phyloP scores from a whole-genome alignment of 2,888 invertebrate species.

The Drosophila stalkeri region DNA sequence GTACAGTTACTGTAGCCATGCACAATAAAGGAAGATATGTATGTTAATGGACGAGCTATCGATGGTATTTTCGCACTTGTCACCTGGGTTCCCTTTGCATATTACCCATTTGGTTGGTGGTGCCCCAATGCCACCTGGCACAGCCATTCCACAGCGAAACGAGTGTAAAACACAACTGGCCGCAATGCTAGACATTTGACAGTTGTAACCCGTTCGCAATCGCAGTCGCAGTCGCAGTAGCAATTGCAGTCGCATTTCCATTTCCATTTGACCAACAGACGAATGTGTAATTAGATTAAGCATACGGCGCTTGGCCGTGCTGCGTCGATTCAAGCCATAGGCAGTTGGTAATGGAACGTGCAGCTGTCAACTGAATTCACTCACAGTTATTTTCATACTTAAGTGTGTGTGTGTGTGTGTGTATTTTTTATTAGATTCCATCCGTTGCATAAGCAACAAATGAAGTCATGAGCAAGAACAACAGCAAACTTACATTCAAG shows the following conservation, averaged over 20 bases:
- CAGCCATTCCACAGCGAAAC: conserved; percentile 16
- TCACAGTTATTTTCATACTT: neutral
- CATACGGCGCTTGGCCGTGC: conserved; percentile 35
- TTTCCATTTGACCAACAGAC: conserved; percentile 17
- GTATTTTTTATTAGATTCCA: conserved; percentile 12
- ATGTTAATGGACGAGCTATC: neutral
- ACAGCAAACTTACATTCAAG: conserved; percentile 60
- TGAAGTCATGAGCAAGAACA: conserved; percentile 47
- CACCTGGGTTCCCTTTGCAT: neutral
- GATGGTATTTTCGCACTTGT: conserved; percentile 5
- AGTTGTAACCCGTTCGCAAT: conserved; percentile 30
- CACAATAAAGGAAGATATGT: neutral
- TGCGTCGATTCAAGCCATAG: conserved; percentile 9
- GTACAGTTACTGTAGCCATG: neutral
- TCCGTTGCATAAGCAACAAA: conserved; percentile 34
- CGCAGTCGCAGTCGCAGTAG: conserved; percentile 33
- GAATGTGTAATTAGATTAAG: conserved; percentile 69
- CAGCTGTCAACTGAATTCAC: conserved; percentile 42
- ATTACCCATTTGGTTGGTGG: conserved; percentile 11
- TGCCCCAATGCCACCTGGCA: conserved; percentile 12
- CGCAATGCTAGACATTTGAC: conserved; percentile 43
- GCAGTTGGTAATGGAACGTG: conserved; percentile 53
- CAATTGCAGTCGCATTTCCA: conserved; percentile 33
- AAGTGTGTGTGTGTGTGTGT: neutral
- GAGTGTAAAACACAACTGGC: conserved; percentile 49